phyloP scores from a whole-genome alignment of 2,888 invertebrate genomes.

The Euphydryas editha region DNA sequence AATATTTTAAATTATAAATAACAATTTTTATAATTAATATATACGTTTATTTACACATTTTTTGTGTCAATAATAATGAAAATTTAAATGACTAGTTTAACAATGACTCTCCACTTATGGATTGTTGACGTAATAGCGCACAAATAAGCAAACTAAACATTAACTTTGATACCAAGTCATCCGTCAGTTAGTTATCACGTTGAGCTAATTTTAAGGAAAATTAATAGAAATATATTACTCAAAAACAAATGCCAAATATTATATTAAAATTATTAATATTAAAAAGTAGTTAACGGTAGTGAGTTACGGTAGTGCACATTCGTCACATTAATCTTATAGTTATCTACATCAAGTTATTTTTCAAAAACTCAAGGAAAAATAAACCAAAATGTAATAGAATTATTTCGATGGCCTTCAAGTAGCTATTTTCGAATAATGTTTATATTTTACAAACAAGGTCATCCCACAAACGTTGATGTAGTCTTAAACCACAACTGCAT shows the following conservation, averaged over 20 bases:
- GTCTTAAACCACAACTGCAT: conserved; percentile 22
- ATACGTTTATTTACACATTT: no score
- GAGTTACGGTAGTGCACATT: neutral
- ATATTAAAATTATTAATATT: neutral
- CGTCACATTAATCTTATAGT: neutral
- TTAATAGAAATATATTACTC: neutral
- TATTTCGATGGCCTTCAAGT: conserved; percentile 6
- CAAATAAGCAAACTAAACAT: conserved; percentile 25
- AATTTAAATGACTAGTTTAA: no score
- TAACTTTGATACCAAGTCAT: conserved; percentile 13
- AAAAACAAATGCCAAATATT: neutral
- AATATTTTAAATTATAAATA: no score
- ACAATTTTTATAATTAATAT: no score
- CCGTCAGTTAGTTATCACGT: conserved; percentile 8
- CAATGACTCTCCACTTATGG: conserved; percentile 31
- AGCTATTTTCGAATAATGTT: conserved; percentile 10
- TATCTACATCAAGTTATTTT: no score
- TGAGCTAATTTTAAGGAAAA: neutral
- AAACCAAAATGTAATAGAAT: neutral
- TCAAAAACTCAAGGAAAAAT: neutral
- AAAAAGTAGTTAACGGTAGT: no score
- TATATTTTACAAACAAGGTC: conserved; percentile 20
- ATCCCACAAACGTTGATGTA: conserved; percentile 6
- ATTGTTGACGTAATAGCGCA: conserved; percentile 32
- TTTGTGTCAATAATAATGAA: no score